A percentile compares a stretch with the other conserved stretches of the same genome.
phyloP scores from a whole-genome alignment of 2,888 invertebrate species.

The Eudemis profundana region DNA sequence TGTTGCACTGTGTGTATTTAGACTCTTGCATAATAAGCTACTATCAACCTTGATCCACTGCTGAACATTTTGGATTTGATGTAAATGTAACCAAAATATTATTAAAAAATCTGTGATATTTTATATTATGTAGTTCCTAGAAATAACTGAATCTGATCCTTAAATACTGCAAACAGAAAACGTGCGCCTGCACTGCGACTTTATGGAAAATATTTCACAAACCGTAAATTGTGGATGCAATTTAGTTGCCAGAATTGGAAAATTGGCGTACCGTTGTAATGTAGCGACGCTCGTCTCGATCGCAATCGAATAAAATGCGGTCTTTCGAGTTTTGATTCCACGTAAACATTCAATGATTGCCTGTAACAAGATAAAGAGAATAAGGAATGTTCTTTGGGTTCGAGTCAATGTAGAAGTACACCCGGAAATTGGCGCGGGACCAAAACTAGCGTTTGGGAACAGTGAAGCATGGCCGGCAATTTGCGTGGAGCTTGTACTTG shows the following conservation, averaged over 20 bases:
- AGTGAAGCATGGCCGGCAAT: constrained; percentile 52
- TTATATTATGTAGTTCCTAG: not conserved
- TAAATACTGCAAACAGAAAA: constrained; percentile 3
- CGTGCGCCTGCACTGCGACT: not conserved
- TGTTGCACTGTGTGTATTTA: too few relatives aligned
- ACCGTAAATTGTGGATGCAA: constrained; percentile 34
- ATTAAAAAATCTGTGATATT: not conserved
- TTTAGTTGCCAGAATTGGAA: constrained; percentile 37
- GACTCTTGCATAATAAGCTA: too few relatives aligned
- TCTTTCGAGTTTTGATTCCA: constrained; percentile 49
- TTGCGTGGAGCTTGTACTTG: constrained; percentile 9
- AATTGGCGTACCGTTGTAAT: constrained; percentile 37
- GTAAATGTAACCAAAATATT: not conserved
- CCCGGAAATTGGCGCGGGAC: constrained; percentile 58
- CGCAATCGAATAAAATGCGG: constrained; percentile 33
- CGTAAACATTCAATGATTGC: constrained; percentile 51
- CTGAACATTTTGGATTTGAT: too few relatives aligned
- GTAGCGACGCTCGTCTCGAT: constrained; percentile 18
- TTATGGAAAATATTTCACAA: constrained; percentile 23
- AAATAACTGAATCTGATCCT: not conserved
- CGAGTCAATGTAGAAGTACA: constrained; percentile 52
- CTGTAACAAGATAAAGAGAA: constrained; percentile 47
- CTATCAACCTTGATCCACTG: too few relatives aligned
- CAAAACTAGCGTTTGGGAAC: constrained; percentile 60
- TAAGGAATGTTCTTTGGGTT: constrained; percentile 28